Evolutionary conservation across 1,140 invertebrate species (phyloP).

Genomic region (Chelonus insularis): DNA sequence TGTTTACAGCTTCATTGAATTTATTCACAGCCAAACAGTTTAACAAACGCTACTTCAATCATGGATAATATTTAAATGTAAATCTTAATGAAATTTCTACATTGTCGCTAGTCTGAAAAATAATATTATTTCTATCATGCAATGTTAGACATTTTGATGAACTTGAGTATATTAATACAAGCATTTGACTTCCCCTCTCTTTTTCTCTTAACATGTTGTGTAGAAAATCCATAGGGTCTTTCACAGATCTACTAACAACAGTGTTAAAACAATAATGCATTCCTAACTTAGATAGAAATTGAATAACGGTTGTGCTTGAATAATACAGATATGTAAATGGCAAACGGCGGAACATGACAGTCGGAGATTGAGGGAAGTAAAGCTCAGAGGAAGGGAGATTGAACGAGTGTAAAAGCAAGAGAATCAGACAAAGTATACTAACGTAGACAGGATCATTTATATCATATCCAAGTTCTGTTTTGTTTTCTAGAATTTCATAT

Average conservation of each 20-base stretch:
- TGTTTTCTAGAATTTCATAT: slow-evolving; percentile 1
- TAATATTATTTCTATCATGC: too few species aligned
- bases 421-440: slow-evolving; percentile 18
- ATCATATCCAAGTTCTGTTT: slow-evolving; percentile 36
- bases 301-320: slow-evolving; percentile 57
- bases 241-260: slow-evolving; percentile 16
- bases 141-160: background rate
- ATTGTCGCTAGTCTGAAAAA: too few species aligned
- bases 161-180: background rate
- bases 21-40: slow-evolving; percentile 20
- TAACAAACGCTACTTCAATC: background rate
- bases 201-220: slow-evolving; percentile 2
- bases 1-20: too few species aligned
- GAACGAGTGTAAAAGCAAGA: slow-evolving; percentile 7
- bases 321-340: slow-evolving; percentile 60
- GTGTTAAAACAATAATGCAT: slow-evolving; percentile 52
- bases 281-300: slow-evolving; percentile 55
- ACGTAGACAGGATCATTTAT: slow-evolving; percentile 42
- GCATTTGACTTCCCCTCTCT: too few species aligned
- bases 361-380: background rate
- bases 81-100: too few species aligned
- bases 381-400: background rate
- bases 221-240: slow-evolving; percentile 14
- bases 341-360: slow-evolving; percentile 16
- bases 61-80: too few species aligned